Base-by-base conservation (phyloP, 2,797 vertebrate genomes). In the Pitangus sulphuratus region DNA sequence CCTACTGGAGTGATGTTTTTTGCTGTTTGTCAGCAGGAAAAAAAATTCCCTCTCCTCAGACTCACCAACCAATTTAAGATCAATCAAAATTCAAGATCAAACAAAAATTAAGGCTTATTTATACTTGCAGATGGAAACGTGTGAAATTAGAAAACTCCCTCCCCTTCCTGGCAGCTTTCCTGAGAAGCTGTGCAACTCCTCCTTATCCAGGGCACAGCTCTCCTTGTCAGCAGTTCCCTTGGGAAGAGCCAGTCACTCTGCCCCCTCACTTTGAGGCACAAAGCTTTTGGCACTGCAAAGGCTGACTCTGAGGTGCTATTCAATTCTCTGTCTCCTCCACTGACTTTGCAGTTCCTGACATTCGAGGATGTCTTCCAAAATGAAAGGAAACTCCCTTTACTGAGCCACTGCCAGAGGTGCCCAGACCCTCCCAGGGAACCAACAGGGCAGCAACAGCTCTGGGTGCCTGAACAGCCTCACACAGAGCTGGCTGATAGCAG, bases 41-140 rank as follows among this genome's bases (percentile, higher is more conserved):
- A 17, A 66, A 61, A 75, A 18, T 28, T 39, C 37, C 42, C 31
- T 40, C 39, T 80, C 54, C 78, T 87, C 44, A 93, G 26, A 71
- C 35, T 82, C 18, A 2, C 37, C 57, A 81, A 88, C 6, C 79
- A 60, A 87, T 54, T 92, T 47, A 61, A 78, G 82, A 93, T 65
- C 82, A 92, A 61, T 15, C 54, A 80, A 90, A 66, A 51, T 9
- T 61, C 65, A 78, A 87, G 62, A 90, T 53, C 57, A 86, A 95
- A 44, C 37, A 87, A 62, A 93, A 93, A 77, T 45, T 66, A 92
- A 92, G 48, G 48, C 33, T 90, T 84, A 37, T 24, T 90, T 84
- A 65, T 84, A 40, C 57, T 77, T 87, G 45, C 44, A 94, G 64
- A 56, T 24, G 9, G 7, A 84, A 69, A 31, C 0, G 0, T 66